Base-by-base conservation (phyloP, 2,113 vertebrate genomes). In the Lepus europaeus region DNA sequence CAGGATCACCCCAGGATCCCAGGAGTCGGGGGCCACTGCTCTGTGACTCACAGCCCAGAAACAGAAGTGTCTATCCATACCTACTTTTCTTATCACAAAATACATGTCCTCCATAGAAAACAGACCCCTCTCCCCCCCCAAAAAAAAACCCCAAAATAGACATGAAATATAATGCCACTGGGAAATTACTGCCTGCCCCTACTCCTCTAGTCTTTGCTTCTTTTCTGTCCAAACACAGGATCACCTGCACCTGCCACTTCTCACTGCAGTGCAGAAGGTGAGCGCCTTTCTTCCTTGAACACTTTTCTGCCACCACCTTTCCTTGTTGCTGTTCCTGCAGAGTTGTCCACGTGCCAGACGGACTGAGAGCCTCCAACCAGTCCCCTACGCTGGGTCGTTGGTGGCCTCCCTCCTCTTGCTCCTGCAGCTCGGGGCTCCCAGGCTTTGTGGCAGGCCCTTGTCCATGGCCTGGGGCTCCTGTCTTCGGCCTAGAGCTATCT, bases 281-380 rank as follows among this genome's bases (percentile, higher is more conserved):
- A 91, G 16, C 61, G 4, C 70, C 39, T 69, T 63, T 90, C 69
- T 12, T 51, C 23, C 20, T 5, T 0, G 29, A 29, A 33, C 1
- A 7, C 5, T n/a, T n/a, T 31, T 5, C 78, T 31, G 36, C 53
- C 6, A 11, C 51, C 2, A 4, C 5, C 86, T 9, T 17, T 70
- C 49, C 73, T 74, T 69, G 6, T 27, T 12, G 9, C 9, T 6
- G 39, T 45, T 45, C 39, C 39, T 20, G 69, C 2, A 25, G n/a
- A 56, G 63, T 0, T 1, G 5, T 13, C 49, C 25, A 1, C 0
- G 2, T 0, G 16, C 22, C 1, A 0, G 3, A 51, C 0, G 0
- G 3, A 7, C 0, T 5, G 70, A 27, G 29, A 31, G 29, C 17
- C 33, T 16, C 9, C 4, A 1, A 10, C 82, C 53, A 39, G 1